Evolutionary conservation across 1,140 invertebrate species (phyloP).

Genomic region (Rhynchophorus ferrugineus): DNA sequence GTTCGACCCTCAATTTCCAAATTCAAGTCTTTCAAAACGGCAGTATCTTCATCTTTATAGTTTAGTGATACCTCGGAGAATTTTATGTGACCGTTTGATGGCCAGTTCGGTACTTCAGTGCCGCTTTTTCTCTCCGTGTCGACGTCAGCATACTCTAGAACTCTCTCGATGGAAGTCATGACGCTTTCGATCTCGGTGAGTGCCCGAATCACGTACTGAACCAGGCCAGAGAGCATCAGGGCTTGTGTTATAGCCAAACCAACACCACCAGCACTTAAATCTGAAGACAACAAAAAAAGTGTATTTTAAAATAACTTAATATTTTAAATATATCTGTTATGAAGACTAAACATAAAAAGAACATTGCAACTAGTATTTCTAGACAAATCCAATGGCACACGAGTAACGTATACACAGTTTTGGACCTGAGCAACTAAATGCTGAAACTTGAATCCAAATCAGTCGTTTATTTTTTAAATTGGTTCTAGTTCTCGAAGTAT

Average conservation of each 20-base stretch:
- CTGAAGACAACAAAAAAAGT: conserved; percentile 1
- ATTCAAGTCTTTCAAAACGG: conserved; percentile 65
- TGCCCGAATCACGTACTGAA: conserved; percentile 57
- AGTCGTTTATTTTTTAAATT: too few species aligned
- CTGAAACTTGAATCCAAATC: too few species aligned
- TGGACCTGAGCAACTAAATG: too few species aligned
- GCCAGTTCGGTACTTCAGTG: conserved; percentile 55
- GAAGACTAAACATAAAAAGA: too few species aligned
- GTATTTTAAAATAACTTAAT: neutral
- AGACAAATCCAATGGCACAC: neutral
- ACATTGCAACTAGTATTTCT: too few species aligned
- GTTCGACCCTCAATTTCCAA: conserved; percentile 51
- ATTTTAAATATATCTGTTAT: neutral
- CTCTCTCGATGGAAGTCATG: conserved; percentile 73
- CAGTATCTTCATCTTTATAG: conserved; percentile 49
- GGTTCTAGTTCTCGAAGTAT: too few species aligned
- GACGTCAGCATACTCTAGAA: conserved; percentile 54
- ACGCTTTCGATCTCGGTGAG: conserved; percentile 60
- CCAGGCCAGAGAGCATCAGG: conserved; percentile 16
- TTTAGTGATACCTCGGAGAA: conserved; percentile 59
- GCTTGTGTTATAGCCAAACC: conserved; percentile 47
- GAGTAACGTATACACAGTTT: too few species aligned
- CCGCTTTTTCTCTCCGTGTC: conserved; percentile 45
- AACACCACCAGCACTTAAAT: conserved; percentile 39
- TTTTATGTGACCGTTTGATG: conserved; percentile 57